Evolutionary conservation across 2,888 invertebrate genomes (phyloP).

Genomic region (Amaurobius ferox): DNA sequence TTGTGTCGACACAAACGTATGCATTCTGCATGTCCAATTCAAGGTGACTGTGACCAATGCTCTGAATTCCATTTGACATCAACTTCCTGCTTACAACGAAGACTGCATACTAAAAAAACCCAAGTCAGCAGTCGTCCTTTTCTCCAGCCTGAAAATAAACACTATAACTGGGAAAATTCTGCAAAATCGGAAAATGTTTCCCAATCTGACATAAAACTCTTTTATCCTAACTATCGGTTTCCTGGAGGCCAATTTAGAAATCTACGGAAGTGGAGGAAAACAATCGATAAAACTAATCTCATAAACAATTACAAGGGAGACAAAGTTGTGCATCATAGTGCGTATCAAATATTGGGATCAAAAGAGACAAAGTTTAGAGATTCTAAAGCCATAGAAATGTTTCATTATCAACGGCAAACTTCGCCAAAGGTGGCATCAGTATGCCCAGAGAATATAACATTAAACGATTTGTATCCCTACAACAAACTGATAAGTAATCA

Average conservation of each 20-base stretch:
- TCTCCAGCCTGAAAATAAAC: background rate
- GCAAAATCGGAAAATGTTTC: background rate
- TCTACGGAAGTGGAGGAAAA: background rate
- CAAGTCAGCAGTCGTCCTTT: background rate
- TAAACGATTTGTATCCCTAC: conserved; percentile 48
- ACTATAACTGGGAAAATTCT: background rate
- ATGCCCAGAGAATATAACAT: conserved; percentile 66
- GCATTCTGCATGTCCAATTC: conserved; percentile 96
- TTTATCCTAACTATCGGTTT: background rate
- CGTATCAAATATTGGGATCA: background rate
- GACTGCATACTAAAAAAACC: background rate
- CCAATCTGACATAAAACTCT: background rate
- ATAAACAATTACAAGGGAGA: background rate
- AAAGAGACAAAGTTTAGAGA: background rate
- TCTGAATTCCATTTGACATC: conserved; percentile 77
- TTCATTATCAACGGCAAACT: conserved; percentile 55
- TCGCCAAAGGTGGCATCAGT: conserved; percentile 73
- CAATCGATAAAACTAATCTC: background rate
- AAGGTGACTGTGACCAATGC: conserved; percentile 95
- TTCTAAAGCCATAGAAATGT: conserved; percentile 22
- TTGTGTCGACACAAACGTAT: conserved; percentile 98
- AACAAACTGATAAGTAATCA: conserved; percentile 71
- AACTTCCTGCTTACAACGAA: background rate
- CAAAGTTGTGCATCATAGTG: background rate
- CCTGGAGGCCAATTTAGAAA: background rate